Base-by-base conservation (phyloP, 2,888 invertebrate genomes). In the Trachelus iudaicus region DNA sequence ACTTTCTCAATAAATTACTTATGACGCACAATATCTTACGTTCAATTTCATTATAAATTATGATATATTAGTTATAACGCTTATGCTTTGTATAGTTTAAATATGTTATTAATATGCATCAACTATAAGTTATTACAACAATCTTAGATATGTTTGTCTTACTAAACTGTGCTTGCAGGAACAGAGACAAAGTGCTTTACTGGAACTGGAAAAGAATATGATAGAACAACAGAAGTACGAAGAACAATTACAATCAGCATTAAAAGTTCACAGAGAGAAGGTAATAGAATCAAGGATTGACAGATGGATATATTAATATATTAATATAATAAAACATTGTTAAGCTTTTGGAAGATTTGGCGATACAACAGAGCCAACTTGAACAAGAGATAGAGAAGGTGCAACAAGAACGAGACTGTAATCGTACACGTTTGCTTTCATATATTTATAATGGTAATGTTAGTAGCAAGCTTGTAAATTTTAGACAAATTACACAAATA, bases 331-430 rank as follows among this genome's bases (percentile, higher is more conserved):
- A 75, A n/a, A 15, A 69, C n/a, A 75, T 74, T 75, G 88, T 90
- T 81, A 83, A 93, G 93, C 90, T 94, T 40, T 85, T 94, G 82
- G 92, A 92, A 82, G 92, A 93, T 87, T 92, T 95, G 83, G 91
- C 94, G 77, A 89, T 93, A 87, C 94, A 95, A 87, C 96, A 96
- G 91, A 93, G 92, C 79, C 93, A 94, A 86, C 91, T 96, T 71
- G 96, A 96, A 87, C 92, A 91, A 81, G 94, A 96, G 91, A 93
- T 96, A 82, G 93, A 93, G 79, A 95, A 94, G 92, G 93, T 96
- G 79, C 96, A 96, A 85, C 94, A 93, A 87, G 93, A 93, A 83
- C 94, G 93, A 90, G 96, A 96, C 88, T 87, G 83, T 9, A 90
- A 91, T 79, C 86, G 89, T 81, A 79, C 85, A 34, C 85, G 87